Conservation (phyloP, 1,140 invertebrate species). For the Dendrolimus kikuchii region DNA sequence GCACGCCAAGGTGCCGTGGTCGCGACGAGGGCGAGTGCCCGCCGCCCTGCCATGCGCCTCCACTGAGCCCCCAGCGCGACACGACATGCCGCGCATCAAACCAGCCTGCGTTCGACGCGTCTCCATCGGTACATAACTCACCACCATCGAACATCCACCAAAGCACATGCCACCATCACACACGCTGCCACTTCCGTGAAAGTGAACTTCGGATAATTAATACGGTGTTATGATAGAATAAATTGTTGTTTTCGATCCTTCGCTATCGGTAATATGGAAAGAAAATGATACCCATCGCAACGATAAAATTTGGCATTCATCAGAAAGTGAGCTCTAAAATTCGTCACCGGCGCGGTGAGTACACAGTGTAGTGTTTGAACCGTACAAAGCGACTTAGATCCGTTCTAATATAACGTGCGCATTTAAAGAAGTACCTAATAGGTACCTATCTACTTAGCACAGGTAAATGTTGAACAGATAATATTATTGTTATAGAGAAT, state of each 20-base stretch:
- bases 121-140: slow-evolving; percentile 64
- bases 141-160: slow-evolving; percentile 21
- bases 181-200: slow-evolving; percentile 13
- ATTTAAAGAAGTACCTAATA: slow-evolving; percentile 8
- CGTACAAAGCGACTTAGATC: slow-evolving; percentile 8
- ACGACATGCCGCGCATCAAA: slow-evolving; percentile 65
- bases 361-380: slow-evolving; percentile 59
- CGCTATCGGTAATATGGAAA: neutral
- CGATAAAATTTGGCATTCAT: slow-evolving; percentile 74
- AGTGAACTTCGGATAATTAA: slow-evolving; percentile 18
- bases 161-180: slow-evolving; percentile 27
- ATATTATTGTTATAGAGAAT: too few relatives aligned
- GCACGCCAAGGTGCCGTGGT: slow-evolving; percentile 15
- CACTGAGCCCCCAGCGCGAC: slow-evolving; percentile 40
- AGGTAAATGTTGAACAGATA: too few relatives aligned
- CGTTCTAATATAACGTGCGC: slow-evolving; percentile 1
- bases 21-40: neutral
- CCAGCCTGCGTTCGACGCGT: slow-evolving; percentile 67
- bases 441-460: too few relatives aligned
- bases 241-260: neutral
- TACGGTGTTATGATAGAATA: slow-evolving; percentile 1
- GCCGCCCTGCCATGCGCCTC: slow-evolving; percentile 41
- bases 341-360: slow-evolving; percentile 68
- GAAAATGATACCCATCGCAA: slow-evolving; percentile 76
- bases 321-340: slow-evolving; percentile 65